Base-by-base conservation (phyloP, 2,888 invertebrate species). In the Drosophila parthenogenetica region DNA sequence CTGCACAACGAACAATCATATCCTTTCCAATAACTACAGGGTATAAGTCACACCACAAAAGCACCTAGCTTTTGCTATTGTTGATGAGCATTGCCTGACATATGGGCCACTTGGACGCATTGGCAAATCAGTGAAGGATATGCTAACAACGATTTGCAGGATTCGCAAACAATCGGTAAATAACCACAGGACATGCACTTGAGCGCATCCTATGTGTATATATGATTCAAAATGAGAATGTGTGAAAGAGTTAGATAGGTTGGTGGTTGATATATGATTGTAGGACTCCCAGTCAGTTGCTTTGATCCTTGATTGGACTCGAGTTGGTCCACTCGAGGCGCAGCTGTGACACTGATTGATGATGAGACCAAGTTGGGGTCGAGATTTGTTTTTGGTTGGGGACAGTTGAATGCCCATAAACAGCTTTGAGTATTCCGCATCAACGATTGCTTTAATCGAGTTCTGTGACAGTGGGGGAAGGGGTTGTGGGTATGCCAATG, bases 161-260 rank as follows among this genome's bases (percentile, higher is more conserved):
- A 62, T 13, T 25, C 22, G 67, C 68, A 61, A 69, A 84, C 65
- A 78, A 85, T 85, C 76, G 68, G 68, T 55, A 77, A 88, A 86
- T 76, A 90, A 79, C 81, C 85, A 79, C 85, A 89, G 83, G 87
- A 88, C 69, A 80, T 89, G 79, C 89, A 88, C 87, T 77, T 87
- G 89, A 80, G n/a, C 67, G 80, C 74, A 69, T 85, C 62, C 54
- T 60, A 70, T 79, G 60, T 29, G 2, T 8, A 8, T 55, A 45
- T 69, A 65, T 88, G 83, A 86, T 87, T 87, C 73, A 39, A 65
- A 61, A 61, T 8, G 37, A 69, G 59, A 73, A 88, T 88, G 67
- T 83, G 69, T 65, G 68, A 37, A 71, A 67, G 73, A 66, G 68
- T 77, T 69, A 54, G 70, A 74, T 66, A 54, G 43, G 57, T 55